Conservation (phyloP, 2,888 invertebrate genomes). For the Lathronympha strigana region DNA sequence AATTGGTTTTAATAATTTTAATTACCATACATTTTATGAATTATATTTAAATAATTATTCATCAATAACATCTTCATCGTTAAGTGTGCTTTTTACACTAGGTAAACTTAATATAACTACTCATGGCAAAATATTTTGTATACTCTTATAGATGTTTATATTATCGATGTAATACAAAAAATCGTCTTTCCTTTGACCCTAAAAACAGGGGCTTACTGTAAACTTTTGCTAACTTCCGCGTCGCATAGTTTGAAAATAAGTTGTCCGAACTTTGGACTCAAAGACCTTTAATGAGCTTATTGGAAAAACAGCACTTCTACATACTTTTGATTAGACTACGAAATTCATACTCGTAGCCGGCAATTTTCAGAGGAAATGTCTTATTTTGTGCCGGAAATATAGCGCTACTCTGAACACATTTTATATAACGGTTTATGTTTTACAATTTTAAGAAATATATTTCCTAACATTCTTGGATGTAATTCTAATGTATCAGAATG, state of each 20-base stretch:
- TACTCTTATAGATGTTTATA: neutral
- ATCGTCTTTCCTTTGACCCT: constrained; percentile 11
- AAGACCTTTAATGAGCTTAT: constrained; percentile 40
- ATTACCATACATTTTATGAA: no score
- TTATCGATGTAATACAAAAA: neutral
- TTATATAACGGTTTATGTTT: no score
- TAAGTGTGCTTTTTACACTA: no score
- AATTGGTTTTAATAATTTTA: no score
- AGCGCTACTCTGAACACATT: no score
- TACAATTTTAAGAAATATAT: no score
- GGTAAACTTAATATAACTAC: no score
- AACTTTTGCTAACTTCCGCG: constrained; percentile 23
- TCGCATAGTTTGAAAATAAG: constrained; percentile 40
- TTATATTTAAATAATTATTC: no score
- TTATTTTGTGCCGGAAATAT: neutral
- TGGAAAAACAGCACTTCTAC: constrained; percentile 16
- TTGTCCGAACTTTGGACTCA: constrained; percentile 28
- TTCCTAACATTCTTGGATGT: no score
- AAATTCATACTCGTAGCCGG: neutral
- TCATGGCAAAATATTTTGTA: neutral
- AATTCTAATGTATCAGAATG: neutral
- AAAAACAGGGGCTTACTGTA: constrained; percentile 17
- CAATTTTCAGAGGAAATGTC: neutral
- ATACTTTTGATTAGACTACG: constrained; percentile 16
- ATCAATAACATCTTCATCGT: no score